phyloP scores from a whole-genome alignment of 2,113 vertebrate species.

The Sprattus sprattus region DNA sequence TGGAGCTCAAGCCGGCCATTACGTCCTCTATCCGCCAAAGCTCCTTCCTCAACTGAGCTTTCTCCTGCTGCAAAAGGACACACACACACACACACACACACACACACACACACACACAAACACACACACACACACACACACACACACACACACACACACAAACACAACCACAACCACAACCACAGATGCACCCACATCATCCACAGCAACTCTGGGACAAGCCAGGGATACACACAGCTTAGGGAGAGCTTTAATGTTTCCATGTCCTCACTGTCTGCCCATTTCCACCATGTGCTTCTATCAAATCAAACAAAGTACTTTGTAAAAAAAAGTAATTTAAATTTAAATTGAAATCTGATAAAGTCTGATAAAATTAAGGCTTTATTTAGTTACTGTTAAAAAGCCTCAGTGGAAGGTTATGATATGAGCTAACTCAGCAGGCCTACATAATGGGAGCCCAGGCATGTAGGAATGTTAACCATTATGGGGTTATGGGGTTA shows the following conservation, averaged over 20 bases:
- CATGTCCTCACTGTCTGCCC: background rate
- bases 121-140: conserved; percentile 15
- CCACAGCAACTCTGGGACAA: background rate
- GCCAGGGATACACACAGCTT: background rate
- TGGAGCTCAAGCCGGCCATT: conserved; percentile 89
- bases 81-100: background rate
- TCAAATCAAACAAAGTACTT: background rate
- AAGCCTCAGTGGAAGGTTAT: too few relatives aligned
- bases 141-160: conserved; percentile 6
- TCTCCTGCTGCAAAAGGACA: conserved; percentile 74
- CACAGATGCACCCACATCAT: background rate
- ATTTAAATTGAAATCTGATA: too few relatives aligned
- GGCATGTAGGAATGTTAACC: too few relatives aligned
- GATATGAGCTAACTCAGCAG: too few relatives aligned
- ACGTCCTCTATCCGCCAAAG: conserved; percentile 97
- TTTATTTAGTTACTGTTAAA: too few relatives aligned
- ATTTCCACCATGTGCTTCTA: background rate
- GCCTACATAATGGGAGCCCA: too few relatives aligned
- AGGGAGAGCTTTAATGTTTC: background rate
- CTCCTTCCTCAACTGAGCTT: conserved; percentile 90
- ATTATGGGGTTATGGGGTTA: background rate
- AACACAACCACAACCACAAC: background rate
- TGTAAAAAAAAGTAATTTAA: too few relatives aligned
- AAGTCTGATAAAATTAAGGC: too few relatives aligned
- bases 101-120: conserved; percentile 29